A percentile compares a stretch with the other conserved stretches of the same genome.
phyloP scores from a whole-genome alignment of 30 jellyfish, hydroid and myxozoan genomes.

The Aurelia sp. region DNA sequence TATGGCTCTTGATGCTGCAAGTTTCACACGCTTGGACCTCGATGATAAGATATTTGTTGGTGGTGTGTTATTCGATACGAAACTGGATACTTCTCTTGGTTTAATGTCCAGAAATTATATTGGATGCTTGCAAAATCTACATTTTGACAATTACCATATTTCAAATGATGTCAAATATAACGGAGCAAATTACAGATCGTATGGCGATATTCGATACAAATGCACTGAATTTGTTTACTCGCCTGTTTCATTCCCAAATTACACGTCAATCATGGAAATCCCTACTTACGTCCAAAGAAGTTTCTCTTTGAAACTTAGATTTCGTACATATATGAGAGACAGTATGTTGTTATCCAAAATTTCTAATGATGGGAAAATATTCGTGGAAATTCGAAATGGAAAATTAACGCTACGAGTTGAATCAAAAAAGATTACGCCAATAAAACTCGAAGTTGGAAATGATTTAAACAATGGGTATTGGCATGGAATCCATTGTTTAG shows the following conservation, averaged over 20 bases:
- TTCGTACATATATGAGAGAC: conserved; percentile 74
- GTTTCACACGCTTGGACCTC: conserved; percentile 75
- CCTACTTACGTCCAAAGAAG: conserved; percentile 81
- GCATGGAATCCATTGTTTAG: conserved; percentile 89
- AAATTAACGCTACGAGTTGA: conserved; percentile 71
- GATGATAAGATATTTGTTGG: conserved; percentile 84
- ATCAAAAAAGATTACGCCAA: conserved; percentile 71
- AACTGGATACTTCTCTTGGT: conserved; percentile 36
- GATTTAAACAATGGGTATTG: conserved; percentile 90
- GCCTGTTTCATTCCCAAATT: conserved; percentile 90
- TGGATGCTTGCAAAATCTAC: conserved; percentile 87
- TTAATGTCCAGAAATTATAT: conserved; percentile 72
- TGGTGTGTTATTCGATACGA: conserved; percentile 68
- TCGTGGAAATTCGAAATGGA: conserved; percentile 74
- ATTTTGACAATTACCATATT: conserved; percentile 73
- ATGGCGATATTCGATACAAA: conserved; percentile 79
- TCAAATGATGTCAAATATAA: conserved; percentile 86
- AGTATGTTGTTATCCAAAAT: conserved; percentile 83
- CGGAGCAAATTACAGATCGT: conserved; percentile 40
- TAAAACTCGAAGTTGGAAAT: conserved; percentile 62
- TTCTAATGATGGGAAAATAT: conserved; percentile 76
- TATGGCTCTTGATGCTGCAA: conserved; percentile 39
- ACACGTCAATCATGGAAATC: conserved; percentile 67
- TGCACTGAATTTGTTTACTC: conserved; percentile 72
- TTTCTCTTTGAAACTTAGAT: conserved; percentile 64